Base-by-base conservation (phyloP, 2,888 invertebrate species). In the Drosophila demipolita region DNA sequence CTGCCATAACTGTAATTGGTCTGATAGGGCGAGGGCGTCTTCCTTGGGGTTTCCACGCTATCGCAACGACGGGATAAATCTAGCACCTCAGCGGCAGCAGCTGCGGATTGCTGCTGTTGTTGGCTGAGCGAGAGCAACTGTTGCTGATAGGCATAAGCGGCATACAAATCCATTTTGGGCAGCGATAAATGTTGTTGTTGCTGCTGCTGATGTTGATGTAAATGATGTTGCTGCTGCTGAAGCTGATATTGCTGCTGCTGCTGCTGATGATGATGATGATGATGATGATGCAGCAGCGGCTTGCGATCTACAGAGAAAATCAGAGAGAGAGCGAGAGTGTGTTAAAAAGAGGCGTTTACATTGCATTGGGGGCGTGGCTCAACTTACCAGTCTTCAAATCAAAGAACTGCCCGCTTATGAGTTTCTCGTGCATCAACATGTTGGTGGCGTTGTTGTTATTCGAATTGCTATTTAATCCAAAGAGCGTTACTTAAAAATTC, bases 11-110 rank as follows among this genome's bases (percentile, higher is more conserved):
- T 92, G 7, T 91, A 92, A 59, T 76, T 89, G n/a, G 91, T 91
- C 63, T 91, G 91, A 64, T 91, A 91, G 0, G 93, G 93, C 0
- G 93, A 93, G 0, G 93, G 92, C 0, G 93, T 93, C 77, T 92
- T 93, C 26, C 91, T 78, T 45, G 88, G 66, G 3, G 88, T 87
- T 69, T 93, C 93, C 4, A 91, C 89, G 23, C 92, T 92, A 80
- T 92, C 92, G 59, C 92, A 91, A 55, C 92, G 92, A 1, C 92
- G 85, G 1, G 93, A 93, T n/a, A 93, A 84, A 79, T 93, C 93
- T 53, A 93, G 80, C 12, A 92, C 93, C 75, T 91, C 91, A 8
- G 83, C 75, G 15, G 87, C 76, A 26, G 61, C 61, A 29, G 88
- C 52, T 50, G 48, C 45, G 52, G 75, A 55, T 66, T 83, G 75